phyloP scores from a whole-genome alignment of 1,140 invertebrate genomes.

The Dinothrombium tinctorium region DNA sequence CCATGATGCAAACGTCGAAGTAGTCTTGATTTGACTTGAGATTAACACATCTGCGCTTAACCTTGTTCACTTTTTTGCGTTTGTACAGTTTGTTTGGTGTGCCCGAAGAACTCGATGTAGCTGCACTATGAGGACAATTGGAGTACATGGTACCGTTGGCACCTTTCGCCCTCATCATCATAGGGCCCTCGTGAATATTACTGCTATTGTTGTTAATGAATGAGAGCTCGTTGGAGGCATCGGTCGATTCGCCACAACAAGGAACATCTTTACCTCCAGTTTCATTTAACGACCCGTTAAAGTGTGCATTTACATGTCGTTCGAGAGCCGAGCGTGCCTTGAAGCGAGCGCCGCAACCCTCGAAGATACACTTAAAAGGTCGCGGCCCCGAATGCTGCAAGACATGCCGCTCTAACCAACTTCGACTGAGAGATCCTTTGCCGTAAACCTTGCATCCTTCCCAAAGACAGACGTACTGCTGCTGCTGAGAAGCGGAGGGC shows the following conservation, averaged over 20 bases:
- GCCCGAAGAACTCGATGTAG: neutral
- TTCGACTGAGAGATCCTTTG: slow-evolving; percentile 59
- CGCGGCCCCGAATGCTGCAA: slow-evolving; percentile 69
- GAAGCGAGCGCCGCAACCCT: slow-evolving; percentile 68
- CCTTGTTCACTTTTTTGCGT: slow-evolving; percentile 1
- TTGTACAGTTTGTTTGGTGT: slow-evolving; percentile 2
- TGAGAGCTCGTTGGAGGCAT: slow-evolving; percentile 11
- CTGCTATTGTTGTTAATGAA: slow-evolving; percentile 22
- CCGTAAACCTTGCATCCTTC: slow-evolving; percentile 81
- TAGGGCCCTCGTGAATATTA: neutral
- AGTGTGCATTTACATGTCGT: slow-evolving; percentile 79
- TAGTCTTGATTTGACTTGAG: slow-evolving; percentile 31
- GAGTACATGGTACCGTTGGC: neutral
- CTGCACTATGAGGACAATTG: neutral
- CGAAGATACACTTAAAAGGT: slow-evolving; percentile 82
- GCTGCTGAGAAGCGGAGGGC: neutral
- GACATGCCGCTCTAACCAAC: slow-evolving; percentile 80
- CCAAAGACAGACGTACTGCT: slow-evolving; percentile 49
- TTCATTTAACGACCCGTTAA: no score
- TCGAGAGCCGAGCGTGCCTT: slow-evolving; percentile 67
- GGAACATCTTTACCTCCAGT: no score
- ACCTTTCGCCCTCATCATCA: neutral
- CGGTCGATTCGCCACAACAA: no score
- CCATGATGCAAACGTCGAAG: slow-evolving; percentile 65
- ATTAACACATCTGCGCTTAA: neutral